A percentile compares a stretch with the other conserved stretches of the same genome.
These are phyloP conservation scores for Tyto alba DNA, from an alignment of 2,113 vertebrate species.

Conservation along the genomic window DNA sequence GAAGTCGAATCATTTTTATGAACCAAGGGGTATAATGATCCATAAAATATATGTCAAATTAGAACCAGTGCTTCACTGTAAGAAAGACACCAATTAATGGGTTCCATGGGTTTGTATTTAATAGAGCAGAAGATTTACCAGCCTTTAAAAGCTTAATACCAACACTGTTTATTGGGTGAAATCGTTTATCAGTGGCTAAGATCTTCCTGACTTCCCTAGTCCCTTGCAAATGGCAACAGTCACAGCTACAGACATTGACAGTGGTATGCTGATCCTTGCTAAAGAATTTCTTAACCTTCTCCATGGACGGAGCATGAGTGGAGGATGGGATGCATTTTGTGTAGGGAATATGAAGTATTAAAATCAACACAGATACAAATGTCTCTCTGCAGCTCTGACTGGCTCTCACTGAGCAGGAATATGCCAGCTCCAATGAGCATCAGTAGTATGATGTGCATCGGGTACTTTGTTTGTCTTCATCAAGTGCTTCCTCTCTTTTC, in stretches of 20 bases:
- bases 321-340: neutral
- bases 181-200: constrained; percentile 59
- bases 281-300: neutral
- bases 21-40: constrained; percentile 44
- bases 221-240: neutral
- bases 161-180: neutral
- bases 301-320: neutral
- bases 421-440: neutral
- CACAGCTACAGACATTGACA: neutral
- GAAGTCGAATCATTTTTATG: constrained; percentile 60
- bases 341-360: neutral
- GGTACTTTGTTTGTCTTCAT: neutral
- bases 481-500: neutral
- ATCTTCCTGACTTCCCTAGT: neutral
- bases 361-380: neutral
- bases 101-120: constrained; percentile 54
- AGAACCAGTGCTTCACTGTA: constrained; percentile 60
- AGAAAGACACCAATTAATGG: constrained; percentile 72
- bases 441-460: neutral
- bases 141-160: constrained; percentile 67
- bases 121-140: constrained; percentile 76
- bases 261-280: neutral
- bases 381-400: neutral
- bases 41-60: constrained; percentile 67
- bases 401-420: neutral